Percentiles rank a stretch among this genome's conserved stretches.
Conservation (phyloP, 2,888 invertebrate genomes). For the Caenorhabditis panamensis region DNA sequence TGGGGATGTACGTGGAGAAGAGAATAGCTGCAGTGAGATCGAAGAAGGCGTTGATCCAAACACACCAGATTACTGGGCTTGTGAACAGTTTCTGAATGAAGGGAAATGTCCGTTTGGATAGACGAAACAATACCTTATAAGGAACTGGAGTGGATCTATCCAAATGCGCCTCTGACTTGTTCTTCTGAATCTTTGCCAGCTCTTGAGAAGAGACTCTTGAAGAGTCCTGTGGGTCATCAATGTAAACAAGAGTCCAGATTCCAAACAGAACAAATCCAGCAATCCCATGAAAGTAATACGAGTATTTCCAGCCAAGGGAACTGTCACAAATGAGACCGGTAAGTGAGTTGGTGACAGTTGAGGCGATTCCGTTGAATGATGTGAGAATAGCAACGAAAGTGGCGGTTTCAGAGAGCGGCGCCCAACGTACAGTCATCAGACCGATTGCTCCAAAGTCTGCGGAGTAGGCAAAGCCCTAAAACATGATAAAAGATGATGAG, state of each 20-base stretch:
- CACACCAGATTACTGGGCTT: constrained; percentile 63
- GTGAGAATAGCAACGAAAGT: constrained; percentile 74
- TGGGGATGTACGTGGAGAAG: constrained; percentile 70
- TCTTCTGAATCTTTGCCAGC: constrained; percentile 66
- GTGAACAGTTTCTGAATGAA: constrained; percentile 65
- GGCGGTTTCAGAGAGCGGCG: constrained; percentile 72
- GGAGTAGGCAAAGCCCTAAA: constrained; percentile 65
- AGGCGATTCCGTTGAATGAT: constrained; percentile 74
- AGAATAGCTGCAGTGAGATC: constrained; percentile 71
- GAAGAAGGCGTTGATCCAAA: constrained; percentile 74
- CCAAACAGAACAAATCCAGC: constrained; percentile 61
- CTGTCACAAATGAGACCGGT: constrained; percentile 65
- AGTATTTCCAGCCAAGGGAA: constrained; percentile 61
- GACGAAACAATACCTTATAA: constrained; percentile 66
- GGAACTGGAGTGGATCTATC: constrained; percentile 65
- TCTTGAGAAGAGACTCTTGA: constrained; percentile 62
- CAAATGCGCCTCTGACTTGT: constrained; percentile 67
- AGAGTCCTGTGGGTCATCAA: constrained; percentile 66
- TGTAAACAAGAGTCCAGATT: constrained; percentile 65
- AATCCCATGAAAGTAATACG: constrained; percentile 61
- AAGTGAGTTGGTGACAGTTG: constrained; percentile 70
- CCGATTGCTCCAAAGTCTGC: constrained; percentile 68
- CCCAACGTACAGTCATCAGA: constrained; percentile 72
- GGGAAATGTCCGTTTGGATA: too few relatives aligned
- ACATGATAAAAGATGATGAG: not conserved